Evolutionary conservation across 2,888 invertebrate species (phyloP), one percentile per base, ranked within the genome.

Genomic region (Orgyia antiqua): DNA sequence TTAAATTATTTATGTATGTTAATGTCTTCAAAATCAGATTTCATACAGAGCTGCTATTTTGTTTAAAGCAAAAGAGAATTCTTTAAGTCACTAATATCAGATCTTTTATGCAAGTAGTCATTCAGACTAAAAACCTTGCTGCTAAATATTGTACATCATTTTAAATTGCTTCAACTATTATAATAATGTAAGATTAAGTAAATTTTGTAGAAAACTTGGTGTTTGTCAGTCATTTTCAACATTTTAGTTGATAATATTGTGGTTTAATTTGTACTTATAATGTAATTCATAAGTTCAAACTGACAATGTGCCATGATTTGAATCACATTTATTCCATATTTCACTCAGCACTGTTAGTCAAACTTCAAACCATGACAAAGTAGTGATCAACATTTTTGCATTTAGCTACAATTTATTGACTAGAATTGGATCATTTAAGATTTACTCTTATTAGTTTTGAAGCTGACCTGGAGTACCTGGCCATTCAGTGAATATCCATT

Each of bases 401-500:
- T 86, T 36, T 86, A 83, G 73, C 84, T 84, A 86, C 74, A 82
- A 86, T 83, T 86, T 83, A 83, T 84, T 86, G 86, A 86, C 86
- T 86, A 86, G 86, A 76, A 59, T 60, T 70, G 56, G 58, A 56
- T 65, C 68, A 66, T 68, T 86, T 86, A 87, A 80, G 87, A 86
- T 89, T 93, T 93, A 88, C 93, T 93, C 88, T 94, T 94, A 87
- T 94, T 94, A 70, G 94, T 96, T 90, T 97, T 97, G 91, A 97
- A 97, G 88, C 96, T 97, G 87, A 98, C 97, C 89, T 98, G 98
- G 72, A 98, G 91, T 61, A 97, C 96, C 62, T 98, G 93, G 82
- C 96, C 97, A 66, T 96, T 96, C 67, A 98, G 89, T 61, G 96
- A 95, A 87, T 97, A 97, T 65, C 98, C 98, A 83, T 98, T 98